Base-by-base conservation (phyloP, 2,113 vertebrate genomes). In the Chaetops frenatus region DNA sequence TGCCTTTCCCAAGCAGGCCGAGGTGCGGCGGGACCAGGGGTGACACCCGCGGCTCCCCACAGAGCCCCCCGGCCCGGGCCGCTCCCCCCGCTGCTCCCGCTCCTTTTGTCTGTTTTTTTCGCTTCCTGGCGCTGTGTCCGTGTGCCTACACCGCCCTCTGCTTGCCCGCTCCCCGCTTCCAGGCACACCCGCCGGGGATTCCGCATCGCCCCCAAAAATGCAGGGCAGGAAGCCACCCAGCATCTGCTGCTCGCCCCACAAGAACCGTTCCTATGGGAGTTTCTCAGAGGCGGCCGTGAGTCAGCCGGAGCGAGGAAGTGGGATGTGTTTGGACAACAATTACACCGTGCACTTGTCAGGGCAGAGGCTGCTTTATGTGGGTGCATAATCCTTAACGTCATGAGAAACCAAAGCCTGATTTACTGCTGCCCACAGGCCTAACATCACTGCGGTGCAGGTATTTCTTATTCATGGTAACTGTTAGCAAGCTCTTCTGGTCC, bases 251-350 rank as follows among this genome's bases (percentile, higher is more conserved):
- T 54, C 51, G 3, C 24, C 45, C 16, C n/a, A 1, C 36, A 29
- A 29, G 38, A 25, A 38, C 42, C 25, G 33, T 62, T 88, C 87
- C 93, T 47, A 14, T 67, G 93, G 88, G 93, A 94, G 58, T 36
- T 77, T 81, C 73, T 83, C 50, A 23, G 38, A 29, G 61, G 94
- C 38, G 57, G 56, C 65, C 64, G 25, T 86, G 93, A 96, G 81
- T 86, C 94, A 96, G 12, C 35, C 6, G 1, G 16, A 33, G 74
- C 3, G 77, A 53, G 93, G 95, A 93, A 94, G 90, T 53, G 92
- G 95, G 86, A 93, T 96, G 88, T 90, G 92, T 94, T 92, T 60
- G 96, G 90, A 83, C 96, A 95, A 5, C 87, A 81, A 7, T 90
- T 54, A 27, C 54, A 2, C 22, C 33, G 81, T 62, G 15, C 81